Base-by-base conservation (phyloP, 1,140 invertebrate genomes). In the Drosophila bipectinata region DNA sequence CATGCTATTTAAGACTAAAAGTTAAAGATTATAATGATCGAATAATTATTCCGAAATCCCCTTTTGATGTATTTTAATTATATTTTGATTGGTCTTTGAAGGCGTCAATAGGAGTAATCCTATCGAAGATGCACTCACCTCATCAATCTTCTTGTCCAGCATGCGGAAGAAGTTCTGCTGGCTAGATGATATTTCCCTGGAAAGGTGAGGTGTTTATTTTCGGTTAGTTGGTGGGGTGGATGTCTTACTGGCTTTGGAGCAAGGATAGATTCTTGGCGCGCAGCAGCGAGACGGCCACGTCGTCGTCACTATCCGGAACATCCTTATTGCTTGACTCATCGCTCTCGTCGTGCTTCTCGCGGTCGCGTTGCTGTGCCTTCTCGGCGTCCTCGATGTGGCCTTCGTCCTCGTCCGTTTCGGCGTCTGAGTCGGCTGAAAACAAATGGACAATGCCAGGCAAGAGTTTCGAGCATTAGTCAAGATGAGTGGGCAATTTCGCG, bases 91-190 rank as follows among this genome's bases (percentile, higher is more conserved):
- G 4, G 10, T 10, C 32, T 32, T 32, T 9, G 32, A 32, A 32
- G 32, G 32, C 32, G 32, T 32, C 32, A 32, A 32, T 32, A 1
- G 9, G 9, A 8, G 0, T 32, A 9, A 32, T 32, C 32, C 9
- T 28, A 0, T 3, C 2, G 9, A 32, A 37, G 1, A 44, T 44
- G 14, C 3, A 15, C 94, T 94, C 93, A 97, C 96, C 92, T 95
- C 96, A 92, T 97, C 96, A 90, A 97, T 97, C 93, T 97, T 98
- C 90, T 97, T 96, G 89, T 97, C 97, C 73, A 98, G 93, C 96
- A 97, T 97, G 91, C 95, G 96, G 93, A 98, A 98, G 93, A 98
- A 98, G 88, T 97, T 96, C 83, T 96, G 94, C 92, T 97, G 96
- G 92, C 97, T 97, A 61, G 94, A 94, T 49, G 96, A 97, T 90